phyloP scores from a whole-genome alignment of 1,140 invertebrate genomes.

The Drosophila nigrodunni region DNA sequence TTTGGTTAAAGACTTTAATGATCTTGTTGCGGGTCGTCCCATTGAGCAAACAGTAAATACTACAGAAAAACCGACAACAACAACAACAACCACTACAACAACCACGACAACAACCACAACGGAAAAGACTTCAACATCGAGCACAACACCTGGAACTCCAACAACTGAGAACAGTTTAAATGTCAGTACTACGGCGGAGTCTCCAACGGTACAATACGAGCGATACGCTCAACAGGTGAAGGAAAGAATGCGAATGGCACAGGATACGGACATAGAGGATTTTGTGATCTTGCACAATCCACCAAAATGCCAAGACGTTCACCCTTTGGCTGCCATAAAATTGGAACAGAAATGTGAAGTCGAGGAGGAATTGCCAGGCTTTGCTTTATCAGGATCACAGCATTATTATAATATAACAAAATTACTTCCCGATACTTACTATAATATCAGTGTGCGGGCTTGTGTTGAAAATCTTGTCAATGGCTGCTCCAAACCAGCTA shows the following conservation, averaged over 20 bases:
- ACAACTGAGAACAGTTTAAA: neutral
- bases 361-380: constrained; percentile 44
- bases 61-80: constrained; percentile 1
- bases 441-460: constrained; percentile 63
- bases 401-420: constrained; percentile 49
- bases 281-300: constrained; percentile 48
- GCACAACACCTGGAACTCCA: neutral
- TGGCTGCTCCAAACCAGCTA: constrained; percentile 63
- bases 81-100: neutral
- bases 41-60: neutral
- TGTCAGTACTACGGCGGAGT: neutral
- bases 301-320: constrained; percentile 40
- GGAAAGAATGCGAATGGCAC: constrained; percentile 19
- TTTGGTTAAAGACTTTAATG: constrained; percentile 27
- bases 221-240: constrained; percentile 34
- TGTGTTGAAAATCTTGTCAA: constrained; percentile 67
- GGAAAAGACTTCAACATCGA: too few relatives aligned
- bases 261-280: constrained; percentile 46
- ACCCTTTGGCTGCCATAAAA: constrained; percentile 49
- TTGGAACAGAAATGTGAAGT: constrained; percentile 61
- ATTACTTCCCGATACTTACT: constrained; percentile 46
- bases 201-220: constrained; percentile 37
- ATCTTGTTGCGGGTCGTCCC: constrained; percentile 20
- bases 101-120: constrained; percentile 2
- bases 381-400: constrained; percentile 39